Percentiles rank a stretch among this genome's conserved stretches.
Conservation (phyloP, 1,140 invertebrate genomes). For the Thalassaphorura encarpata region DNA sequence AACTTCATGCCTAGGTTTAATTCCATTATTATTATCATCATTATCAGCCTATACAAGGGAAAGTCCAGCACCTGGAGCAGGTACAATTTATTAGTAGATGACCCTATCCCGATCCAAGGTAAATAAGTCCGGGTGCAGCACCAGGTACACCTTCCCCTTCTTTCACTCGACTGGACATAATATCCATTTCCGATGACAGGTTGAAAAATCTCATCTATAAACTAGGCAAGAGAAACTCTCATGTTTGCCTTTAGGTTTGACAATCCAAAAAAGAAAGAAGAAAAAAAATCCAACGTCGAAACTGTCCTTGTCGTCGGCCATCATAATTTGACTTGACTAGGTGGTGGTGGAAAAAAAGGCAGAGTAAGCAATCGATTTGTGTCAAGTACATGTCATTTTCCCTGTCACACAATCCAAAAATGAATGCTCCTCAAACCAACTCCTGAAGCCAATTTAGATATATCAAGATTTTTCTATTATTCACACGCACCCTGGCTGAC, state of each 20-base stretch:
- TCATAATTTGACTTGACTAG: background rate
- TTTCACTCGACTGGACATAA: no score
- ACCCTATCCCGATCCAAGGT: no score
- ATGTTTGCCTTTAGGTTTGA: no score
- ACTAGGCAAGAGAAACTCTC: conserved; percentile 15
- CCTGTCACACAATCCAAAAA: conserved; percentile 23
- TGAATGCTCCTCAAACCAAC: no score
- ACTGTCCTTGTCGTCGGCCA: background rate
- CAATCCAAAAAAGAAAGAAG: no score
- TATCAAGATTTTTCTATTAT: conserved; percentile 29
- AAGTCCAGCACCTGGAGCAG: no score
- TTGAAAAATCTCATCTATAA: conserved; percentile 26
- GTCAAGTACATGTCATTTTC: conserved; percentile 26
- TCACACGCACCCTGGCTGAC: conserved; percentile 15
- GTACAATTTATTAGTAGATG: no score
- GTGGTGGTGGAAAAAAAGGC: background rate
- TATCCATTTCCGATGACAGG: conserved; percentile 18
- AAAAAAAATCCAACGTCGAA: background rate
- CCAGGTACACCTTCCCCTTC: no score
- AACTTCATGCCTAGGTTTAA: no score
- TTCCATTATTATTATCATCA: no score
- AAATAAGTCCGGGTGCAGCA: no score
- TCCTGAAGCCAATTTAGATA: conserved; percentile 22
- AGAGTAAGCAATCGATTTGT: conserved; percentile 18
- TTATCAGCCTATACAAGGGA: no score